phyloP scores from a whole-genome alignment of 2,797 vertebrate species.

The Limosa lapponica region DNA sequence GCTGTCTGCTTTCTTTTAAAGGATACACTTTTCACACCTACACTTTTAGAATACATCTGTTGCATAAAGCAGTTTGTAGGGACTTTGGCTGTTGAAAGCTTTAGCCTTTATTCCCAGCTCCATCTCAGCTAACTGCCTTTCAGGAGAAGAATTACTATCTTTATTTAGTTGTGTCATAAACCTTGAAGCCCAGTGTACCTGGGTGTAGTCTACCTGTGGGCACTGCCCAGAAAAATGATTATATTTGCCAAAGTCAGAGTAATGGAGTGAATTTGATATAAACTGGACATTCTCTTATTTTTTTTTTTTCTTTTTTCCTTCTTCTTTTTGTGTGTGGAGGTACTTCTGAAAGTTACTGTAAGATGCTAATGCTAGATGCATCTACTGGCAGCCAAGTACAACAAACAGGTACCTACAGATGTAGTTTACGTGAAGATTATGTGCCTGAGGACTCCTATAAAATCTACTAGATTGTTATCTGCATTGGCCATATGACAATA shows the following conservation, averaged over 20 bases:
- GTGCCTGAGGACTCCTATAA: background rate
- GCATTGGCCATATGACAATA: background rate
- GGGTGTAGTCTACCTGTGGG: background rate
- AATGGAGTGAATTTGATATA: background rate
- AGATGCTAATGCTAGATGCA: background rate
- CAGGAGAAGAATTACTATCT: background rate
- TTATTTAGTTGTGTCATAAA: background rate
- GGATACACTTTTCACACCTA: slow-evolving; percentile 7
- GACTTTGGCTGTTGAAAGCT: background rate
- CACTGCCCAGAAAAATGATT: background rate
- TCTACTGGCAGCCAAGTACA: background rate
- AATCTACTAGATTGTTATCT: background rate
- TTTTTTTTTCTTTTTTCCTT: background rate
- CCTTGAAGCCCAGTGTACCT: background rate
- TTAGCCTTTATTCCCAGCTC: background rate
- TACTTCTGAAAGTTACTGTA: background rate
- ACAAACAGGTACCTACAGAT: background rate
- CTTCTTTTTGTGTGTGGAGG: background rate
- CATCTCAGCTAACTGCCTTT: background rate
- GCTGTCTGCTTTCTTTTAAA: background rate
- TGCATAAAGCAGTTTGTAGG: background rate
- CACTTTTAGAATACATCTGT: slow-evolving; percentile 45
- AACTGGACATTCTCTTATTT: background rate
- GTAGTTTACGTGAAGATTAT: background rate
- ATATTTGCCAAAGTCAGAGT: background rate